Evolutionary conservation across 2,888 invertebrate species (phyloP), one percentile per base, ranked within the genome.

Genomic region (Phasia obesa): DNA sequence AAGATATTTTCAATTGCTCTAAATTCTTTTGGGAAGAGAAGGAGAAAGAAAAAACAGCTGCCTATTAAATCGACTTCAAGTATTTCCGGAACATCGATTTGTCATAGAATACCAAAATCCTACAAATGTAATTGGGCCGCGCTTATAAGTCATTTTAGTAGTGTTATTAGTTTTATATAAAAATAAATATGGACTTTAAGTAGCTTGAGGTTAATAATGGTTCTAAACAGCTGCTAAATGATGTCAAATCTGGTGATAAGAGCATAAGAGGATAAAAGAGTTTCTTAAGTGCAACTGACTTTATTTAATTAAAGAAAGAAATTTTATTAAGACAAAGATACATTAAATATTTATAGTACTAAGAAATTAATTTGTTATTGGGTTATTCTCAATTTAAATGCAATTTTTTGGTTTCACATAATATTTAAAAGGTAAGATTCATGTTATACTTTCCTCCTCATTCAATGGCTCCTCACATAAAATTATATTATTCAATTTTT

Each of bases 161-260:
- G 25, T 65, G 15, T 73, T 79, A 17, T 9, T 19, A 19, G 1
- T 53, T 23, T 42, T 21, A n/a, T n/a, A n/a, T n/a, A 25, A 5
- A 15, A 4, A 44, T 21, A 44, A 17, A 2, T 55, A 55, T 31
- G 13, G 19, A 19, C 19, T 25, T 60, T 19, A 62, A 53, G 67
- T 38, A 62, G n/a, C 51, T 80, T 69, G 38, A 80, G 65, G 69
- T 69, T 62, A 74, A 69, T 74, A 62, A 70, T 15, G 62, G 21
- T 27, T 47, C 47, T 57, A 38, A 69, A 62, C 79, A 80, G 67
- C 79, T 74, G 79, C 47, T 67, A 74, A 74, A 38, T 53, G 27
- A 27, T 62, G 42, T 55, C 31, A 74, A 62, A 44, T 11, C 13
- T n/a, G 47, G 25, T 47, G 19, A 38, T 59, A 35, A 13, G 0